These are phyloP conservation scores for Benthosema pterotum DNA, from an alignment of 2,797 vertebrate species.

Conservation along the genomic window DNA sequence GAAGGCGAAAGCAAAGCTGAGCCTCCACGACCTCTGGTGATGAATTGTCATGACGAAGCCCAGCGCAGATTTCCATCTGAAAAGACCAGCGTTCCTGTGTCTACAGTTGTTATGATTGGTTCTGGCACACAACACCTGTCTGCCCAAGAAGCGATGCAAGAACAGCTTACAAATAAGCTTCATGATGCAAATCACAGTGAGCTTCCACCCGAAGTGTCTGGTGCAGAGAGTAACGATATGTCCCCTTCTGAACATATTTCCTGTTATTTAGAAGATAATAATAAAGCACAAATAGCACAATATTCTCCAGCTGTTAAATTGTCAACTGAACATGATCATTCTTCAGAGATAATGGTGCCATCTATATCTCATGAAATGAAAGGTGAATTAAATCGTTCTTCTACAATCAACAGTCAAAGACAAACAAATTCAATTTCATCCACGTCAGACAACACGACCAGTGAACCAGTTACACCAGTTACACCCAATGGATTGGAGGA, in stretches of 20 bases:
- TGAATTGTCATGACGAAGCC: constrained; percentile 26
- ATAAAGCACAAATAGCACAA: constrained; percentile 14
- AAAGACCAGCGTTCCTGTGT: constrained; percentile 17
- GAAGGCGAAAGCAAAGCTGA: constrained; percentile 47
- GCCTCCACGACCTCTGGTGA: constrained; percentile 59
- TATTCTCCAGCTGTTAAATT: not conserved
- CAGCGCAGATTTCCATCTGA: constrained; percentile 26
- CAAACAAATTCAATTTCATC: constrained; percentile 17
- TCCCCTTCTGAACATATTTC: constrained; percentile 1
- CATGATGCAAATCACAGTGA: constrained; percentile 16
- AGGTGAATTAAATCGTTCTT: constrained; percentile 12
- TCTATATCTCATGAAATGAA: not conserved
- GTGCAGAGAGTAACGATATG: constrained; percentile 3
- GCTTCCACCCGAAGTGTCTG: constrained; percentile 11
- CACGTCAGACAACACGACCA: constrained; percentile 29
- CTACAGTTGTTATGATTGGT: constrained; percentile 9
- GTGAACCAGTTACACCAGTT: constrained; percentile 28
- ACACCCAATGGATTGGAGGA: constrained; percentile 24
- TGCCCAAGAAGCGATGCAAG: constrained; percentile 19
- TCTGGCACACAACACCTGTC: constrained; percentile 1
- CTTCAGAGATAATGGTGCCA: constrained; percentile 14
- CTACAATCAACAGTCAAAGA: not conserved
- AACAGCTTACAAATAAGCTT: constrained; percentile 5
- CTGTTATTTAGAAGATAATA: constrained; percentile 12
- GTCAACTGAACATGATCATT: constrained; percentile 2